Conservation (phyloP, 2,113 vertebrate species). For the Thalassarche chlororhynchos region DNA sequence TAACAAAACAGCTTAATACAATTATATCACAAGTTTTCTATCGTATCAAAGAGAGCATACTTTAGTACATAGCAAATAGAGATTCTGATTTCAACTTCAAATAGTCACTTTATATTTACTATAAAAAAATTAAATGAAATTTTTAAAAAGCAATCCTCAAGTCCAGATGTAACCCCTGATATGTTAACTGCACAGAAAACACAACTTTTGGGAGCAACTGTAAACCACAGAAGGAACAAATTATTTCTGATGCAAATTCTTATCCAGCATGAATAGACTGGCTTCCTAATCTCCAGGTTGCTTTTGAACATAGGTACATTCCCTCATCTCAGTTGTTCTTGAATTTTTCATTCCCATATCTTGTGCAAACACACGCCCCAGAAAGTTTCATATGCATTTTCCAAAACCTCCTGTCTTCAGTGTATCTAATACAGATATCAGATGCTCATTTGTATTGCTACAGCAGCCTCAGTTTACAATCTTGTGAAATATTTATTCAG, state of each 20-base stretch:
- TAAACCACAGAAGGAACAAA: neutral
- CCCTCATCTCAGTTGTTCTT: neutral
- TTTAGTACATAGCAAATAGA: neutral
- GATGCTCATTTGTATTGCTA: neutral
- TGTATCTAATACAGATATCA: fast-evolving
- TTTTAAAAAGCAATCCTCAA: neutral
- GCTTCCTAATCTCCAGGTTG: neutral
- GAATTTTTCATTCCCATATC: neutral
- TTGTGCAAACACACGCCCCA: neutral
- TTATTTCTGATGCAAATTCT: neutral
- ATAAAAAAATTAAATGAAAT: neutral
- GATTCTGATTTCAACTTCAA: neutral
- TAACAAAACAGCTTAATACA: neutral
- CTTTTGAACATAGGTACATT: neutral
- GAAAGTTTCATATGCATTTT: neutral
- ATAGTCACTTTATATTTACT: neutral
- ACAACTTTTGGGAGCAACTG: neutral
- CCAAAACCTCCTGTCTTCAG: neutral
- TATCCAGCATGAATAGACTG: neutral
- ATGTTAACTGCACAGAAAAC: neutral
- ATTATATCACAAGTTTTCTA: neutral
- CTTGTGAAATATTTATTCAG: neutral
- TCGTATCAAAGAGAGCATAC: neutral
- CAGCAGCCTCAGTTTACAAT: neutral
- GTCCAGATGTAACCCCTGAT: neutral